Percentiles rank a stretch among this genome's conserved stretches.
phyloP scores from a whole-genome alignment of 2,797 vertebrate species.

The Rhincodon typus region DNA sequence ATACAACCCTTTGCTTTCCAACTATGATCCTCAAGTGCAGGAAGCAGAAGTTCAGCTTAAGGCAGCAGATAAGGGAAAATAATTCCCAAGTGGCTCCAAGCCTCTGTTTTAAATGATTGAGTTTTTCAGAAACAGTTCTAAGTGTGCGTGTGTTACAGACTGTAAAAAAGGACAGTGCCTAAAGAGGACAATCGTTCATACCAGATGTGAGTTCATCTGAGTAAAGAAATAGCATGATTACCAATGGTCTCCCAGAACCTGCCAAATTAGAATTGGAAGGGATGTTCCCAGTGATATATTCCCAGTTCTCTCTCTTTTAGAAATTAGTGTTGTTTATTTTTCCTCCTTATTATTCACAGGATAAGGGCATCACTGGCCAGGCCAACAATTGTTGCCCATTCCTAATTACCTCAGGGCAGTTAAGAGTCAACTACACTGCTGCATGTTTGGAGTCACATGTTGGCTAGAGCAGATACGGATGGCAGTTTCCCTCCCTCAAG shows the following conservation, averaged over 20 bases:
- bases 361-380: too few species aligned
- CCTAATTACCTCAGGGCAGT: too few species aligned
- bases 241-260: background rate
- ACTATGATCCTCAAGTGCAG: background rate
- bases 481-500: too few species aligned
- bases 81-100: background rate
- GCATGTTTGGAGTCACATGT: too few species aligned
- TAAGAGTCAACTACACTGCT: too few species aligned
- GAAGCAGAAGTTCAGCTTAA: background rate
- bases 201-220: background rate
- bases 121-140: background rate
- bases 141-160: too few species aligned
- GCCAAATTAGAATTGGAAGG: background rate
- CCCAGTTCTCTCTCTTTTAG: background rate
- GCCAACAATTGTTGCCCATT: too few species aligned
- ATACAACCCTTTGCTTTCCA: background rate
- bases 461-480: too few species aligned
- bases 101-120: background rate
- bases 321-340: background rate
- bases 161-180: background rate
- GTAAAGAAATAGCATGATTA: background rate
- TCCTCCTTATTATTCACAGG: too few species aligned
- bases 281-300: background rate
- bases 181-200: background rate
- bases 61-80: background rate